phyloP scores from a whole-genome alignment of 2,113 vertebrate genomes.

The Brachypodius melanocephalos region DNA sequence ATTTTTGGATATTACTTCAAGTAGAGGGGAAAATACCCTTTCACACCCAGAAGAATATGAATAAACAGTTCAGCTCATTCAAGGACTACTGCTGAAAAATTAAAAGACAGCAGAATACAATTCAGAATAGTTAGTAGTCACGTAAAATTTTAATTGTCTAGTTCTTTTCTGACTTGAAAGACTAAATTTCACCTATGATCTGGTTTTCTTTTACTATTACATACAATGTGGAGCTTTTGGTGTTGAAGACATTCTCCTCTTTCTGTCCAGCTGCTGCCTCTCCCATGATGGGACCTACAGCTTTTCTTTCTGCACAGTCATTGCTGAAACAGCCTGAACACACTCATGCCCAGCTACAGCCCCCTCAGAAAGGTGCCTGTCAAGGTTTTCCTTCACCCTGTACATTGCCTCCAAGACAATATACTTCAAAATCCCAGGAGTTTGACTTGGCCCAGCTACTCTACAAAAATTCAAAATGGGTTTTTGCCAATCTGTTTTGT shows the following conservation, averaged over 20 bases:
- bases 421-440: background rate
- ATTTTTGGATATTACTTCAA: background rate
- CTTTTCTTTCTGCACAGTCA: background rate
- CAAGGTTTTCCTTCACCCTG: background rate
- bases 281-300: background rate
- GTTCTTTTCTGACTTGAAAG: background rate
- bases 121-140: background rate
- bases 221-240: background rate
- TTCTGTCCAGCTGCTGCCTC: background rate
- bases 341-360: accelerated
- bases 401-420: background rate
- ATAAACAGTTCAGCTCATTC: background rate
- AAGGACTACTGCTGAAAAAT: background rate
- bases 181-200: background rate
- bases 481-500: background rate
- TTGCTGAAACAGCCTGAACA: background rate
- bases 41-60: background rate
- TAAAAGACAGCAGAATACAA: background rate
- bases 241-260: background rate
- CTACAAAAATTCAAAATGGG: background rate
- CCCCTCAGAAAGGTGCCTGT: background rate
- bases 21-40: background rate
- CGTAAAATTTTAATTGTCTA: background rate
- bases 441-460: background rate
- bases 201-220: background rate